Percentiles rank a stretch among this genome's conserved stretches.
These are phyloP conservation scores for Bos taurus DNA, from an alignment of 2,113 vertebrate genomes.

Conservation along the genomic window ARS-UCD2.0 NC_037340.1:83049501-83050000, in stretches of 20 bases:
- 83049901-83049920: not conserved
- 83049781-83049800: not conserved
- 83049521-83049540: not conserved
- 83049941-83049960: not conserved
- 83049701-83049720: not conserved
- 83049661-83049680: not conserved
- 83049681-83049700: not conserved
- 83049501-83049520: accelerated
- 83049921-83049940: not conserved
- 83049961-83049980: not conserved
- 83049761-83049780: not conserved
- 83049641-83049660: not conserved
- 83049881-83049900: not conserved
- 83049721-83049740: not conserved
- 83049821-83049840: not conserved
- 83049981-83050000: not conserved
- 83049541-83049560: not conserved
- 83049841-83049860: no score
- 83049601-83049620: not conserved
- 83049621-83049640: not conserved
- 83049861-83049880: not conserved
- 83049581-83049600: not conserved
- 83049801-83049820: no score
- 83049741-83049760: not conserved
- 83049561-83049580: not conserved